A percentile compares a stretch with the other conserved stretches of the same genome.
Conservation (phyloP, 2,113 vertebrate genomes). For the Podarcis muralis region DNA sequence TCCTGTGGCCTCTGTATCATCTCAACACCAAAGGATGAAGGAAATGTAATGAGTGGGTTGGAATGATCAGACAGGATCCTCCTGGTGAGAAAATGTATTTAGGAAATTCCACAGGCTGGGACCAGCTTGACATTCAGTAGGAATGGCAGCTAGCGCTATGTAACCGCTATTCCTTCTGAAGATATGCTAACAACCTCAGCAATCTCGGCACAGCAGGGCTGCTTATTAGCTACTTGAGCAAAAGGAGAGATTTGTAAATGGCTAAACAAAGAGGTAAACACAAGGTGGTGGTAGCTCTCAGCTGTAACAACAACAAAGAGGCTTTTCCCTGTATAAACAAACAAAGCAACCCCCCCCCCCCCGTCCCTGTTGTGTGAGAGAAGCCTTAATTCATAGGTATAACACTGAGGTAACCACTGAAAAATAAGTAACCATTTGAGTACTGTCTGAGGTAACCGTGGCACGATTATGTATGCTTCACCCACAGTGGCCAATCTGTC, state of each 20-base stretch:
- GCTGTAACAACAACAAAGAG: neutral
- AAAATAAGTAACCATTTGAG: neutral
- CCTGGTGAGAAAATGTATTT: neutral
- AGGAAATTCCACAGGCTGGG: neutral
- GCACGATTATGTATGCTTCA: neutral
- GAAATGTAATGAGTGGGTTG: neutral
- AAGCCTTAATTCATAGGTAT: neutral
- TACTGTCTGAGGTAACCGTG: neutral
- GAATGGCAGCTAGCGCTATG: neutral
- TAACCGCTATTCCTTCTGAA: neutral
- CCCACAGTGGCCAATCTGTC: neutral
- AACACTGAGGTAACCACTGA: neutral
- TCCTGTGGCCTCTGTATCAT: neutral
- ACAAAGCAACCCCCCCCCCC: neutral
- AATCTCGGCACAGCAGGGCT: neutral
- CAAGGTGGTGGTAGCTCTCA: neutral
- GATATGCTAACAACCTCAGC: slow-evolving; percentile 1
- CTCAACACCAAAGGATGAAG: neutral
- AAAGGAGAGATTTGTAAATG: neutral
- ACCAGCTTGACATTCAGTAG: neutral
- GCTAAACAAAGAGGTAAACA: neutral
- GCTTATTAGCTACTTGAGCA: neutral
- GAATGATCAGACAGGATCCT: neutral
- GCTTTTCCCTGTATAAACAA: neutral
- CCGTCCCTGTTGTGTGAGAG: neutral